Base-by-base conservation (phyloP, 92 coral and sea anemone genomes). In the Paramuricea clavata region DNA sequence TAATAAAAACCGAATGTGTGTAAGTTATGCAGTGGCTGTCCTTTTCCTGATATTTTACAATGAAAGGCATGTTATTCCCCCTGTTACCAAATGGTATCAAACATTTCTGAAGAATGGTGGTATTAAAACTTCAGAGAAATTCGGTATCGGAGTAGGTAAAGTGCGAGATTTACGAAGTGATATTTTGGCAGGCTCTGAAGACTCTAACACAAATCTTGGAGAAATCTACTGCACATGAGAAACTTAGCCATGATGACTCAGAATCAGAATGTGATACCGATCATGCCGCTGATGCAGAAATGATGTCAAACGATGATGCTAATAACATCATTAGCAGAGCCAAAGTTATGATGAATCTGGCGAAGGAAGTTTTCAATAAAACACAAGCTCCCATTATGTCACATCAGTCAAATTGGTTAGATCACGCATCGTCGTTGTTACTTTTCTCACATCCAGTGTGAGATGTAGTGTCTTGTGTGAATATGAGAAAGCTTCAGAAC, bases 1-100 rank as follows among this genome's bases (percentile, higher is more conserved):
- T 74, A 86, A 80, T 41, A 89, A 89, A 86, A 80, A 79, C 50
- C 92, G 87, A 12, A 81, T 89, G 77, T 91, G 92, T 41, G 89
- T n/a, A n/a, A n/a, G n/a, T n/a, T n/a, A n/a, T n/a, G n/a, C n/a
- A n/a, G n/a, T n/a, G n/a, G n/a, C n/a, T 22, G 68, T 87, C 19
- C 86, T 90, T 19, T 59, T 77, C 11, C 49, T 71, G 47, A 39
- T 81, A 23, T 90, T 87, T 47, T 89, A 89, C 50, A 43, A 43
- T 43, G 54, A 49, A 49, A 49, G 54, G 15, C 54, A 49, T 1
- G 54, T 49, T 11, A 49, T 49, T 49, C 17, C 54, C 6, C 54
- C 54, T 19, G 17, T 49, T 49, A 49, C 54, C 10, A 49, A 49
- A 49, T 49, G 54, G 54, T 49, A 49, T 19, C 54, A 49, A 13